Evolutionary conservation across 2,797 vertebrate species (phyloP), one percentile per base, ranked within the genome.

Genomic region (Emys orbicularis): DNA sequence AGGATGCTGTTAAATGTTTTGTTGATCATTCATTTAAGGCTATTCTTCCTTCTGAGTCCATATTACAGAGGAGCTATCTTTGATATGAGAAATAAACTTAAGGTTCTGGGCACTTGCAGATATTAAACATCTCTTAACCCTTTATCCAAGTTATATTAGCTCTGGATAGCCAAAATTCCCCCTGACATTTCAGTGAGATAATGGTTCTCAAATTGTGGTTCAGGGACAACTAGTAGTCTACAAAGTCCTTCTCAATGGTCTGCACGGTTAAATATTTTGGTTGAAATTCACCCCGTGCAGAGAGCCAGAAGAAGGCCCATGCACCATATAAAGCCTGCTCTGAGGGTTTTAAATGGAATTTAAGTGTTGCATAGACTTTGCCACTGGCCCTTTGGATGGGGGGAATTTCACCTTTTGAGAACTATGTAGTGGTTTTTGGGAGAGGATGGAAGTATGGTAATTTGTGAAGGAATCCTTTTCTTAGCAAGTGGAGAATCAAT

Each of bases 61-160:
- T 13, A 13, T 15, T 59, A 65, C 15, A 7, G 3, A 82, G 50
- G 18, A 3, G 5, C 5, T 90, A 6, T 61, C 88, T 86, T 83
- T 61, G 84, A 83, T 37, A 41, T 44, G 11, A 92, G 53, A 54
- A 47, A 0, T 0, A 90, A 80, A 61, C 2, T 3, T 79, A n/a
- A 87, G 18, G 41, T 83, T 90, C 47, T 96, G 57, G 6, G 19
- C 84, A 19, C 79, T 89, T 88, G 84, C 5, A 94, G 87, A 81
- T 2, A 57, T 76, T 90, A 49, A 12, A 0, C 5, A 50, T 65
- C 91, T 53, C 37, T 49, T 31, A 5, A 59, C 5, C 37, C 9
- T 53, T 3, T 49, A 61, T 86, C 85, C 79, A 41, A 41, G 23
- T 44, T 74, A 74, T 27, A 12, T 27, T 47, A 47, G 21, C 41